Base-by-base conservation (phyloP, 1,140 invertebrate species). In the Dolichoris vasculosae region DNA sequence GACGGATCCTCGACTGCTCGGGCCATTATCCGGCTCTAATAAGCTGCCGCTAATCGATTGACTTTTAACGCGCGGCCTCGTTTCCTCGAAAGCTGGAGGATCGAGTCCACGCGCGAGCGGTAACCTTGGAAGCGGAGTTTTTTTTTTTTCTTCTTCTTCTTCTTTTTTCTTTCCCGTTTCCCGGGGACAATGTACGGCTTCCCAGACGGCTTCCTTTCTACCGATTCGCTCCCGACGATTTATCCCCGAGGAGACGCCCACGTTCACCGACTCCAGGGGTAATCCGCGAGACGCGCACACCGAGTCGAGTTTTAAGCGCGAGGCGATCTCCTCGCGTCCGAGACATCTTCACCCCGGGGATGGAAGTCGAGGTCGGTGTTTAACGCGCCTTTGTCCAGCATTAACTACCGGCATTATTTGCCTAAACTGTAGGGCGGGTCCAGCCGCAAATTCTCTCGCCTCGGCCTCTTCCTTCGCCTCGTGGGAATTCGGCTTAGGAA, bases 31-130 rank as follows among this genome's bases (percentile, higher is more conserved):
- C 87, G 81, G 82, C 86, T 84, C 88, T 91, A 91, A 91, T 91
- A 91, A 89, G 87, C 88, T 89, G 89, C 87, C 84, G 89, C 88
- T 90, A 91, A 91, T 90, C 88, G 87, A 89, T 90, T 88, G 88
- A 90, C 83, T 88, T 88, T 89, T 86, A 88, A 89, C 69, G 83
- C 78, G 78, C 40, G 71, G 8, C 2, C 85, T n/a, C n/a, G n/a
- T n/a, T n/a, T n/a, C n/a, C n/a, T n/a, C n/a, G n/a, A n/a, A n/a
- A n/a, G n/a, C n/a, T n/a, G n/a, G n/a, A n/a, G n/a, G n/a, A n/a
- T n/a, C n/a, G n/a, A n/a, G n/a, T n/a, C n/a, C n/a, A n/a, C n/a
- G n/a, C n/a, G n/a, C n/a, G n/a, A n/a, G n/a, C n/a, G n/a, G n/a
- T n/a, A n/a, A n/a, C n/a, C n/a, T n/a, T n/a, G n/a, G n/a, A n/a